phyloP scores from a whole-genome alignment of 2,888 invertebrate genomes.

The Dicyrtomina minuta region DNA sequence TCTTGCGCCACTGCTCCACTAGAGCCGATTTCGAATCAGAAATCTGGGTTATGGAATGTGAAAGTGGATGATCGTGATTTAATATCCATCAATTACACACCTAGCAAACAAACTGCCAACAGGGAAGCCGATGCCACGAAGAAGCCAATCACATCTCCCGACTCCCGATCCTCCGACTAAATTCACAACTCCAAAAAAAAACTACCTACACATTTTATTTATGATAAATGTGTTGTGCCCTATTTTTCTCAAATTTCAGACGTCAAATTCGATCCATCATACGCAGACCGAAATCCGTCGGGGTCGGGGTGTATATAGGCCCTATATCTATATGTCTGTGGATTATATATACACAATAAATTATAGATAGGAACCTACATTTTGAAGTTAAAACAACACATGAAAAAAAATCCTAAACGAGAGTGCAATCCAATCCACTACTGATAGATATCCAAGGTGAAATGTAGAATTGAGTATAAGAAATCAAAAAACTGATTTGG shows the following conservation, averaged over 20 bases:
- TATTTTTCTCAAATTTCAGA: conserved; percentile 10
- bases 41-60: neutral
- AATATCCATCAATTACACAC: conserved; percentile 27
- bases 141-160: conserved; percentile 7
- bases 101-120: conserved; percentile 2
- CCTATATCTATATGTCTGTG: neutral
- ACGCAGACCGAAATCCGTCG: neutral
- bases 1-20: neutral
- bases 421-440: no score
- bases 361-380: neutral
- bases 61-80: conserved; percentile 1
- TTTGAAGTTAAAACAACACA: neutral
- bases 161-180: neutral
- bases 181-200: no score
- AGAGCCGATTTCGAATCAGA: neutral
- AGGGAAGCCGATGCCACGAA: no score
- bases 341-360: neutral
- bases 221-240: conserved; percentile 24
- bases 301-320: neutral
- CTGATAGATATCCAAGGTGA: no score
- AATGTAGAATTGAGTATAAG: no score
- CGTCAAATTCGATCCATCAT: conserved; percentile 21
- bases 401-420: neutral
- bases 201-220: neutral
- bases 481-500: no score